Evolutionary conservation across 2,888 invertebrate genomes (phyloP), one percentile per base, ranked within the genome.

Genomic region (Bellardia pandia): DNA sequence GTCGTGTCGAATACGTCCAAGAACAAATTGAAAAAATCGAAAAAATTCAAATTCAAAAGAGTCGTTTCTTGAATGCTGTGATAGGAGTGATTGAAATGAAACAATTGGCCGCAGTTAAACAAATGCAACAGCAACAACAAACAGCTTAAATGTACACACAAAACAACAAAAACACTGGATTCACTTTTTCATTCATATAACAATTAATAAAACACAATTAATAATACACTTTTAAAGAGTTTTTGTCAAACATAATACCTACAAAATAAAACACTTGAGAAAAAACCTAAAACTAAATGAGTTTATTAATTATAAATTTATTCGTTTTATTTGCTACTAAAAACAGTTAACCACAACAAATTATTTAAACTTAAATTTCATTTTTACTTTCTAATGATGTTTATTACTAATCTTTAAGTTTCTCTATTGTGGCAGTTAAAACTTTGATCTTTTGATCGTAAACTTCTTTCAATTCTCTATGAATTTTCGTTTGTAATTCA

Each of bases 11-110:
- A 88, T 99, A 97, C 94, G 96, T 99, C 0, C 97, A 97, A 0
- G 97, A 98, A 92, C 98, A 99, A 94, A 98, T 99, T 95, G 98
- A 98, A 92, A 98, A 98, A 94, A 96, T 99, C 80, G 98, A 98
- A 88, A 91, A 92, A 88, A 91, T 93, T 9, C 93, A 93, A 86
- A 87, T 92, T 76, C 93, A 98, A 92, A 99, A 99, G 93, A 96
- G 96, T 86, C 96, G 96, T 93, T 96, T 97, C 88, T 94, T 97
- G 88, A 96, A 97, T 93, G 96, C 96, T 51, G 96, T 97, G 83
- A 95, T 96, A 88, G 96, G 96, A 92, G 96, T 97, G 79, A 95
- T 97, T 92, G 96, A 97, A 92, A 95, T 96, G 94, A 97, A 97
- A 93, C 92, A 92, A 80, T 85, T 89, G 33, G 90, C 90, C 11